Percentiles rank a stretch among this genome's conserved stretches.
Conservation (phyloP, 2,113 vertebrate genomes). For the Pelobates fuscus region DNA sequence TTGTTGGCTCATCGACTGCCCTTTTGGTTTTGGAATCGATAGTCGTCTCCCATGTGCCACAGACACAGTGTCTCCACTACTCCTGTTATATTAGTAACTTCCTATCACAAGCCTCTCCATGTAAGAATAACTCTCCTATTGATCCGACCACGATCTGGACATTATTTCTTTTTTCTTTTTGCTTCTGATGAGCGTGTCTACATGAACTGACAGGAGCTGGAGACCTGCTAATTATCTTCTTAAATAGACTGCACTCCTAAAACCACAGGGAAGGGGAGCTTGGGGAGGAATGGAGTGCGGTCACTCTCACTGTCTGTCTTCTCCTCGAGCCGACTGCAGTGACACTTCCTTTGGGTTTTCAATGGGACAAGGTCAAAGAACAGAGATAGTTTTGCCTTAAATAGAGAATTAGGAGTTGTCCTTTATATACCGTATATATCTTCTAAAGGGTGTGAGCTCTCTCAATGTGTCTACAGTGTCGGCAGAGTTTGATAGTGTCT, state of each 20-base stretch:
- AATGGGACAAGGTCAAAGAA: constrained; percentile 12
- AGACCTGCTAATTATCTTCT: constrained; percentile 48
- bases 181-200: constrained; percentile 20
- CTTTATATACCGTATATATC: too few relatives aligned
- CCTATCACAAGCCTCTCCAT: constrained; percentile 27
- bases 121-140: constrained; percentile 44
- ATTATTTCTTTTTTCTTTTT: constrained; percentile 7
- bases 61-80: constrained; percentile 37
- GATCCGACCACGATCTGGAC: constrained; percentile 36
- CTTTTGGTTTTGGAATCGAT: constrained; percentile 30
- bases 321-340: constrained; percentile 14
- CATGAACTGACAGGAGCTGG: constrained; percentile 35
- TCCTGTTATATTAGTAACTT: constrained; percentile 46
- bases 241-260: constrained; percentile 43
- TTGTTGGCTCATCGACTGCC: constrained; percentile 25
- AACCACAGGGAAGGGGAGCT: constrained; percentile 33
- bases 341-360: constrained; percentile 6
- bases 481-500: neutral
- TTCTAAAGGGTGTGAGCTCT: too few relatives aligned
- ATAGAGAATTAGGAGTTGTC: neutral
- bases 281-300: neutral
- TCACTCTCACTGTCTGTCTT: neutral
- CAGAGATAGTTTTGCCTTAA: neutral
- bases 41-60: constrained; percentile 22
- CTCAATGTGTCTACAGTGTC: too few relatives aligned